Conservation (phyloP, 1,140 invertebrate genomes). For the Steinernema khuongi region DNA sequence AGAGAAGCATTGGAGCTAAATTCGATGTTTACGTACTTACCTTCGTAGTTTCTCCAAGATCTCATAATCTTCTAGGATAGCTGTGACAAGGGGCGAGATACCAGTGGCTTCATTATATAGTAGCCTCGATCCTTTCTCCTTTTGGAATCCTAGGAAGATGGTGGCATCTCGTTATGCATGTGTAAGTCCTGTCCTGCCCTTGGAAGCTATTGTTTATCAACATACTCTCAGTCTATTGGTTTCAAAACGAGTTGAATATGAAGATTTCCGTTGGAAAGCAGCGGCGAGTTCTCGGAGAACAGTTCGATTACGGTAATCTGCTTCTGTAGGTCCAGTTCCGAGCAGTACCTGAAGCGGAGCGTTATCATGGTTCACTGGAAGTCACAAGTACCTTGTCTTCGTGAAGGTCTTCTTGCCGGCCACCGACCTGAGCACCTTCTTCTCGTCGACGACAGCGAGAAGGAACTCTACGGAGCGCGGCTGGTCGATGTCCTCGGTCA, state of each 20-base stretch:
- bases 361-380: background rate
- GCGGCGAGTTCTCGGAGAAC: slow-evolving; percentile 29
- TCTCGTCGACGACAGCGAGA: slow-evolving; percentile 59
- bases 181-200: background rate
- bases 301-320: slow-evolving; percentile 39
- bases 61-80: no score
- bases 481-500: slow-evolving; percentile 61
- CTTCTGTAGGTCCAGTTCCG: slow-evolving; percentile 43
- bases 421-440: slow-evolving; percentile 59
- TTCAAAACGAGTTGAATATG: slow-evolving; percentile 38
- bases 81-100: no score
- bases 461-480: slow-evolving; percentile 61
- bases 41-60: no score
- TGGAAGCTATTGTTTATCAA: background rate
- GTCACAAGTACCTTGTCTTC: slow-evolving; percentile 58
- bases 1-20: no score
- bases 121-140: no score
- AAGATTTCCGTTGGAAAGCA: slow-evolving; percentile 42
- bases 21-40: no score
- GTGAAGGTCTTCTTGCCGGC: slow-evolving; percentile 61
- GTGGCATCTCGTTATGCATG: background rate
- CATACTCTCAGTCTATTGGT: slow-evolving; percentile 38
- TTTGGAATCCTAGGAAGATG: no score
- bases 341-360: slow-evolving; percentile 38
- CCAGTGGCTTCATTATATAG: no score